Conservation (phyloP, 2,113 vertebrate genomes). For the Microcebus lehilahytsara region DNA sequence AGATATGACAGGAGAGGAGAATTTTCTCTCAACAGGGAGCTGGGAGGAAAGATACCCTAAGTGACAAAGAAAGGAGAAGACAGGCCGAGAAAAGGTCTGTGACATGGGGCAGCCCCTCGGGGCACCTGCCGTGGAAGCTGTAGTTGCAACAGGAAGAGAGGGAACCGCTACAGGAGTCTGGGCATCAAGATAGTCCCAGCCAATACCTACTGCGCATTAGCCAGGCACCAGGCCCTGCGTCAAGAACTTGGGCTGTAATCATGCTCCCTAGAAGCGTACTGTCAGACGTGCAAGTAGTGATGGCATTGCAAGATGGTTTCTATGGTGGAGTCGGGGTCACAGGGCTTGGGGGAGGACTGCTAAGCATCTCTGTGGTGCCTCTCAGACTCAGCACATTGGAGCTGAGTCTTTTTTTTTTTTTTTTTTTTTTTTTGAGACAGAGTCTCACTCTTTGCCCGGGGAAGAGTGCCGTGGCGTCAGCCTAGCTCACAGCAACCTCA, state of each 20-base stretch:
- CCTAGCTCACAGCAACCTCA: no score
- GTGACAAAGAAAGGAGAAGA: neutral
- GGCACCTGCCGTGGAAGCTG: neutral
- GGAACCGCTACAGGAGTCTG: neutral
- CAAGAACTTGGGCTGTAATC: neutral
- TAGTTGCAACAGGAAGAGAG: neutral
- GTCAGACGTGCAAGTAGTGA: neutral
- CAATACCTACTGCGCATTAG: neutral
- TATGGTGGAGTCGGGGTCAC: neutral
- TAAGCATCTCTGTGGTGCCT: neutral
- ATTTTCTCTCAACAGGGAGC: neutral
- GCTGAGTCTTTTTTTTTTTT: neutral
- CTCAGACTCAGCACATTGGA: neutral
- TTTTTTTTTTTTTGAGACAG: no score
- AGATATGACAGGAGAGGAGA: neutral
- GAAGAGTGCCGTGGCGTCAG: no score
- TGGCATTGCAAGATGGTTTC: no score
- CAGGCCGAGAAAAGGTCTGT: neutral
- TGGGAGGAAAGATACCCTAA: neutral
- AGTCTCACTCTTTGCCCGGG: no score
- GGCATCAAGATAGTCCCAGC: neutral
- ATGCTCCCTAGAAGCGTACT: no score
- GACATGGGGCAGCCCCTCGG: neutral
- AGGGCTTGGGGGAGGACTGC: no score
- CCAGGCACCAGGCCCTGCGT: rapidly evolving